Base-by-base conservation (phyloP, 2,113 vertebrate species). In the Columba janthina region DNA sequence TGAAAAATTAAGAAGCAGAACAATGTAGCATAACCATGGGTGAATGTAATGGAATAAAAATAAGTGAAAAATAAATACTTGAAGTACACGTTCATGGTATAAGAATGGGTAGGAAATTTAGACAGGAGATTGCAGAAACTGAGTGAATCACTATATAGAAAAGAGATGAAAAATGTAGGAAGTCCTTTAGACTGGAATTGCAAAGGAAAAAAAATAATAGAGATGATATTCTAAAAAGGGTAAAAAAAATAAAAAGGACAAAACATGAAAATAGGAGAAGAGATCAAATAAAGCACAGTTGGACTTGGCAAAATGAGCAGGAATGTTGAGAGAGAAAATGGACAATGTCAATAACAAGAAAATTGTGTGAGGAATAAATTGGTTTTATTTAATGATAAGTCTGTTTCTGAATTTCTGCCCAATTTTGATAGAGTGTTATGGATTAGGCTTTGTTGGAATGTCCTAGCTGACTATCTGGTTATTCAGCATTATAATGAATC, bases 1-100 rank as follows among this genome's bases (percentile, higher is more conserved):
- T 92, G 74, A 71, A 92, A 91, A 96, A 71, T 71, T 42, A 88
- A 54, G 40, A 85, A 73, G 62, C 61, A 85, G 60, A 91, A 88
- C 54, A 91, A 32, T 34, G 24, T 34, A 79, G 5, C 50, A 28
- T 38, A 15, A 58, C 2, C 12, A 48, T 18, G 11, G 16, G 24
- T 88, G 46, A 53, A 54, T 57, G 25, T 28, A 77, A 67, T 61
- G 74, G 44, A n/a, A n/a, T 21, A 10, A 76, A 79, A 92, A 73
- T 79, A 60, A 40, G 24, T 44, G 18, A 80, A 94, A 95, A 91
- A 74, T 25, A 73, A 76, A 53, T 57, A 58, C 46, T 62, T 70
- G 42, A 85, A 85, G 9, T 65, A 1, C 18, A 36, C 29, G 32
- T 61, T 74, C 50, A 75, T 46, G 80, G 89, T 44, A 83, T 11